Percentiles rank a stretch among this genome's conserved stretches.
These are phyloP conservation scores for Troides aeacus DNA, from an alignment of 2,888 invertebrate species.

Conservation along the genomic window DNA sequence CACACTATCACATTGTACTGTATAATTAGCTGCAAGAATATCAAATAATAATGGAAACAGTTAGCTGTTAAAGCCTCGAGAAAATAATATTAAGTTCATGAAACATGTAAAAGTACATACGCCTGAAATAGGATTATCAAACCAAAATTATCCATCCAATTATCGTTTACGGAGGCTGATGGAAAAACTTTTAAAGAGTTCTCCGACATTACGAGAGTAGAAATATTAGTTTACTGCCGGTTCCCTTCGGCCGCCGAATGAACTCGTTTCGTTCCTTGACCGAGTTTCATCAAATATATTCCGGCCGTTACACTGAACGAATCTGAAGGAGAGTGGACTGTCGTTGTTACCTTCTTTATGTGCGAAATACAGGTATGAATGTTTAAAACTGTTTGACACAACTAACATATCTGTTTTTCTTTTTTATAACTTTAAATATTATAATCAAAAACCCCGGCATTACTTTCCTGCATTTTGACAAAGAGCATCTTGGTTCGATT, in stretches of 20 bases:
- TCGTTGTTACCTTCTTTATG: conserved; percentile 5
- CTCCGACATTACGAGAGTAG: conserved; percentile 27
- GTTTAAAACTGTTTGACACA: too few relatives aligned
- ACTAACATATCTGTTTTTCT: too few relatives aligned
- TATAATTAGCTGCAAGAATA: too few relatives aligned
- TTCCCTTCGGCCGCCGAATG: conserved; percentile 37
- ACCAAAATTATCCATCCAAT: conserved; percentile 19
- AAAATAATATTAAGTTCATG: background rate
- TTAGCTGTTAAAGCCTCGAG: too few relatives aligned
- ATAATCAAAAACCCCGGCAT: too few relatives aligned
- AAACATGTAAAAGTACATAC: background rate
- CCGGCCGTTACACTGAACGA: conserved; percentile 46
- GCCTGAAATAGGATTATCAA: background rate
- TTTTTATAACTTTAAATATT: too few relatives aligned
- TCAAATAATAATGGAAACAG: too few relatives aligned
- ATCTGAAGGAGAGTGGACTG: conserved; percentile 20
- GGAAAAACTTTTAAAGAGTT: conserved; percentile 36
- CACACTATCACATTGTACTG: too few relatives aligned
- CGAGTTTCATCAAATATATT: conserved; percentile 57
- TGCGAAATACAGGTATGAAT: too few relatives aligned
- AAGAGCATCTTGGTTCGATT: too few relatives aligned
- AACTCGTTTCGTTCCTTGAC: conserved; percentile 40
- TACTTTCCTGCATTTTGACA: too few relatives aligned
- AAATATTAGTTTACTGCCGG: conserved; percentile 40
- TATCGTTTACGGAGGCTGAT: conserved; percentile 29